Percentiles rank a stretch among this genome's conserved stretches.
Conservation (phyloP, 1,140 invertebrate genomes). For the Ostrea denselamellosa region DNA sequence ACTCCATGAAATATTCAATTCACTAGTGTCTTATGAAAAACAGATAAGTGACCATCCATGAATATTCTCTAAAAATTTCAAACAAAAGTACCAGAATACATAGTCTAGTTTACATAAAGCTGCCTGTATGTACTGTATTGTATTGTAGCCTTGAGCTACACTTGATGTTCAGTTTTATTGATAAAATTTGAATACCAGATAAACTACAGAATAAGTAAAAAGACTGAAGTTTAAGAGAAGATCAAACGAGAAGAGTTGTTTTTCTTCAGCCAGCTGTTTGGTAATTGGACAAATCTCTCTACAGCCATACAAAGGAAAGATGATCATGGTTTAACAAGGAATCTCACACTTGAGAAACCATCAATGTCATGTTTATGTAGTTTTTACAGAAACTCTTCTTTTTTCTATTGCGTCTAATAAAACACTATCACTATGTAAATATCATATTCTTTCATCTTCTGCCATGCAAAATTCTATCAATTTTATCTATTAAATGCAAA, state of each 20-base stretch:
- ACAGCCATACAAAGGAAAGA: not conserved
- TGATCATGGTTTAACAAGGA: not conserved
- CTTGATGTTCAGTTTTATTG: too few relatives aligned
- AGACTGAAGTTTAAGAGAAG: not conserved
- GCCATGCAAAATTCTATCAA: not conserved
- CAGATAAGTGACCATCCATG: too few relatives aligned
- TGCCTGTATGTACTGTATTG: too few relatives aligned
- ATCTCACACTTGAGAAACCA: conserved; percentile 27
- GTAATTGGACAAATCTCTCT: conserved; percentile 19
- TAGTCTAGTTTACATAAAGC: too few relatives aligned
- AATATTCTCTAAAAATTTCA: too few relatives aligned
- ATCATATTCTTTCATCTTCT: conserved; percentile 1
- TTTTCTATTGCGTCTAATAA: not conserved
- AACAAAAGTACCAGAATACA: too few relatives aligned
- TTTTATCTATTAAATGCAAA: not conserved
- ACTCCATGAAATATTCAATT: too few relatives aligned
- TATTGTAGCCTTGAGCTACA: too few relatives aligned
- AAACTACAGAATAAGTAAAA: not conserved
- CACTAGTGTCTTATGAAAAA: too few relatives aligned
- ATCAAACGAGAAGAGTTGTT: conserved; percentile 9
- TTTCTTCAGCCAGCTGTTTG: not conserved
- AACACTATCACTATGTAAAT: not conserved
- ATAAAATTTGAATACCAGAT: not conserved
- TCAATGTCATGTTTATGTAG: conserved; percentile 5
- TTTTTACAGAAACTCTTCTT: not conserved